Evolutionary conservation across 2,113 vertebrate species (phyloP), one percentile per base, ranked within the genome.

Genomic region (Stigmatopora nigra): DNA sequence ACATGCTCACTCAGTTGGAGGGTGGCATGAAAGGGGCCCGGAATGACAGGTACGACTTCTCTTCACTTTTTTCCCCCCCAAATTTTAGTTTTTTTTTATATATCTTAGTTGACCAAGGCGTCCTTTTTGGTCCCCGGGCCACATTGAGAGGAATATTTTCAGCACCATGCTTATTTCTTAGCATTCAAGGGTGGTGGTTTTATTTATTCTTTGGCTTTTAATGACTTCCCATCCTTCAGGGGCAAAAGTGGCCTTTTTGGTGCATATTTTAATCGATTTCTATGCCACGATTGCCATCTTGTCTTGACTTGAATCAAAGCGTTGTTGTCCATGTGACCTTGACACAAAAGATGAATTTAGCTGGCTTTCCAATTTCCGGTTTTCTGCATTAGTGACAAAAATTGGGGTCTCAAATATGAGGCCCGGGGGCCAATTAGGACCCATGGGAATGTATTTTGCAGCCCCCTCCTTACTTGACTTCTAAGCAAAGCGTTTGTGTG

Each of bases 1-100:
- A 95, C 78, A 89, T 94, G 92, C 91, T 91, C 65, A 88, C 92
- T 0, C 79, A 85, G 72, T 71, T 90, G 75, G 86, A 90, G 63
- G 87, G 87, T 19, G 83, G 85, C 36, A 63, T 90, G 78, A 88
- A 86, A 70, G 77, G 82, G n/a, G 17, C 67, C 15, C 86, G 90
- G 0, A 70, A 75, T 7, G 91, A 90, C 75, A 89, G 91, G 90
- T 92, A 90, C 87, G 31, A 9, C 47, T 61, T 20, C 7, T 45
- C 8, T 45, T 46, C 5, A 45, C 1, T 8, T 45, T 19, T 41
- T 41, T 1, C 3, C 25, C 25, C n/a, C n/a, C n/a, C n/a, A n/a
- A n/a, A n/a, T n/a, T 31, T 3, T 31, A 31, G 1, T 31, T 31
- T 31, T 25, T 53, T 19, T 11, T 11, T 53, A 14, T 55, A 31